A percentile compares a stretch with the other conserved stretches of the same genome.
phyloP scores from a whole-genome alignment of 2,888 invertebrate genomes.

The Ischnura elegans region DNA sequence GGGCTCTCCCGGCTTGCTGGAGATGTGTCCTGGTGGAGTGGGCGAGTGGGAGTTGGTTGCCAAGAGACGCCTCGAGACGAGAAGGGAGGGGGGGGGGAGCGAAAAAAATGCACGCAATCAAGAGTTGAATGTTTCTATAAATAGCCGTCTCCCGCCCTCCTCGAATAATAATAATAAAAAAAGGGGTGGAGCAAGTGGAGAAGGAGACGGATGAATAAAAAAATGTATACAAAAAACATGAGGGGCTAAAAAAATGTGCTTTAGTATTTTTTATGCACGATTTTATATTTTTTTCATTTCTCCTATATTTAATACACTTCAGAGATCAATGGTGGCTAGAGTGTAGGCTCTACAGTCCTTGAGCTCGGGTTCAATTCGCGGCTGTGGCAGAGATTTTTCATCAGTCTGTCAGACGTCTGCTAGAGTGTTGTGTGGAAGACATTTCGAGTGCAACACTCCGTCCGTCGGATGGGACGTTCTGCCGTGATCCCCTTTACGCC shows the following conservation, averaged over 20 bases:
- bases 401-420: too few relatives aligned
- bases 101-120: constrained; percentile 19
- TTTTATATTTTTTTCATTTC: too few relatives aligned
- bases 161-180: constrained; percentile 36
- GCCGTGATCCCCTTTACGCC: too few relatives aligned
- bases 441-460: too few relatives aligned
- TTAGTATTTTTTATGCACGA: too few relatives aligned
- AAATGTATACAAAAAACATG: neutral
- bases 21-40: neutral
- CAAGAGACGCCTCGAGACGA: neutral
- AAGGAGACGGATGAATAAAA: neutral
- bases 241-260: neutral
- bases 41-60: neutral
- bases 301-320: too few relatives aligned
- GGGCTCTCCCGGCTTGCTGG: neutral
- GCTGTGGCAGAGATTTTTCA: too few relatives aligned
- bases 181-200: neutral
- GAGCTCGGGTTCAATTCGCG: too few relatives aligned
- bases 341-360: too few relatives aligned
- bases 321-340: too few relatives aligned
- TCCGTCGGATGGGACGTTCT: too few relatives aligned
- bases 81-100: neutral
- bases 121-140: constrained; percentile 25
- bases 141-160: constrained; percentile 30
- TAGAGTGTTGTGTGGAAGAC: too few relatives aligned